Percentiles rank a stretch among this genome's conserved stretches.
These are phyloP conservation scores for Chroicocephalus ridibundus DNA, from an alignment of 2,113 vertebrate species.

Conservation along the genomic window DNA sequence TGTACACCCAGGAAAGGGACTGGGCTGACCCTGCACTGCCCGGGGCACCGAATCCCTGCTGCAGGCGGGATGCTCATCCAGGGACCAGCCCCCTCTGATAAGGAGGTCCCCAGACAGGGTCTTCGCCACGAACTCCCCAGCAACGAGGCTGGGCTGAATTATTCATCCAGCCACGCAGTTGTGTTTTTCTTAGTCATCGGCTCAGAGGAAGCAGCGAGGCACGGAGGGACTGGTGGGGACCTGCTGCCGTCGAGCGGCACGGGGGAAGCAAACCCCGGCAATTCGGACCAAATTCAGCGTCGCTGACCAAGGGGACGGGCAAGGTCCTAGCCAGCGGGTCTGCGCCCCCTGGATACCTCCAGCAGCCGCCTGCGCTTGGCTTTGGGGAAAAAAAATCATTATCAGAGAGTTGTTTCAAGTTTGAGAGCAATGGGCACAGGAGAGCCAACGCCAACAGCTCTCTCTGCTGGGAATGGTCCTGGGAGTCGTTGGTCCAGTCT, in stretches of 20 bases:
- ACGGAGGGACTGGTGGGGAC: accelerated
- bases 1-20: not conserved
- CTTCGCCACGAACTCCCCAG: accelerated
- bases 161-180: not conserved
- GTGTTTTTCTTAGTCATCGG: not conserved
- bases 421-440: not conserved
- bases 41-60: accelerated
- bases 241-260: accelerated
- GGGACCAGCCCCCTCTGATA: accelerated
- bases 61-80: not conserved
- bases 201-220: not conserved
- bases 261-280: accelerated
- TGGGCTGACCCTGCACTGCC: not conserved
- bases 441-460: accelerated
- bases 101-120: not conserved
- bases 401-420: not conserved
- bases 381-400: accelerated
- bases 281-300: not conserved
- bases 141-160: not conserved
- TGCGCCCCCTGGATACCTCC: not conserved
- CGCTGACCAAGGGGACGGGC: accelerated
- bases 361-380: not conserved
- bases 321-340: not conserved
- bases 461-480: accelerated
- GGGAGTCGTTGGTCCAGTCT: accelerated